Evolutionary conservation across 2,888 invertebrate species (phyloP).

Genomic region (Ormyrus nitidulus): DNA sequence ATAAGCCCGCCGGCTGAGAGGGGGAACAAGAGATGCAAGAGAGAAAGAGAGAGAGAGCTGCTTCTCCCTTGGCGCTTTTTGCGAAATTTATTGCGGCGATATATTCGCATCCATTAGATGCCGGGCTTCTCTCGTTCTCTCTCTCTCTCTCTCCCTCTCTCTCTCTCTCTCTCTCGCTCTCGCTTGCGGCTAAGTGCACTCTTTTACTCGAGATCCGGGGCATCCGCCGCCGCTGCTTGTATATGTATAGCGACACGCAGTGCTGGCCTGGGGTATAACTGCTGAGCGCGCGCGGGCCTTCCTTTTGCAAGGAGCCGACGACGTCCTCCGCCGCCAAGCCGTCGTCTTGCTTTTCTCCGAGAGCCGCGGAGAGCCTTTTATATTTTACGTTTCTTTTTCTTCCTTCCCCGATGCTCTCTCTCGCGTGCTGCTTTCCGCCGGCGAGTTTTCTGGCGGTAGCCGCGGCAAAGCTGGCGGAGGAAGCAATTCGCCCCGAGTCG

Average conservation of each 20-base stretch:
- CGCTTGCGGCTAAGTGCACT: constrained; percentile 61
- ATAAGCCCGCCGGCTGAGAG: constrained; percentile 62
- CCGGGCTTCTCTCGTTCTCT: constrained; percentile 60
- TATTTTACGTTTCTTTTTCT: too few relatives aligned
- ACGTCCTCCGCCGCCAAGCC: too few relatives aligned
- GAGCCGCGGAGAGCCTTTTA: too few relatives aligned
- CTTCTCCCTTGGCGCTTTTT: constrained; percentile 67
- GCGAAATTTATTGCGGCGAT: constrained; percentile 75
- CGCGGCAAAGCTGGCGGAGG: too few relatives aligned
- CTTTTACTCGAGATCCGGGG: constrained; percentile 59
- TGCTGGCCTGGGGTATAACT: too few relatives aligned
- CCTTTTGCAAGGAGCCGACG: too few relatives aligned
- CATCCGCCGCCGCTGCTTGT: constrained; percentile 26
- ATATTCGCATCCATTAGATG: constrained; percentile 76
- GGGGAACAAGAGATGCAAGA: constrained; percentile 43
- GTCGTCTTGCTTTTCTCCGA: too few relatives aligned
- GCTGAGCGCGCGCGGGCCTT: not conserved
- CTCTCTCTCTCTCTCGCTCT: constrained; percentile 55
- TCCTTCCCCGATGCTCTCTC: too few relatives aligned
- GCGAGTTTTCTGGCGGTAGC: too few relatives aligned
- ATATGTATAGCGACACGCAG: not conserved
- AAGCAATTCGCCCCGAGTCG: too few relatives aligned
- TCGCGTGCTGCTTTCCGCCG: too few relatives aligned
- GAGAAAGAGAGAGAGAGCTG: constrained; percentile 53
- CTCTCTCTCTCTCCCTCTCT: constrained; percentile 59